Evolutionary conservation across 2,797 vertebrate species (phyloP).

Genomic region (Amazona ochrocephala): DNA sequence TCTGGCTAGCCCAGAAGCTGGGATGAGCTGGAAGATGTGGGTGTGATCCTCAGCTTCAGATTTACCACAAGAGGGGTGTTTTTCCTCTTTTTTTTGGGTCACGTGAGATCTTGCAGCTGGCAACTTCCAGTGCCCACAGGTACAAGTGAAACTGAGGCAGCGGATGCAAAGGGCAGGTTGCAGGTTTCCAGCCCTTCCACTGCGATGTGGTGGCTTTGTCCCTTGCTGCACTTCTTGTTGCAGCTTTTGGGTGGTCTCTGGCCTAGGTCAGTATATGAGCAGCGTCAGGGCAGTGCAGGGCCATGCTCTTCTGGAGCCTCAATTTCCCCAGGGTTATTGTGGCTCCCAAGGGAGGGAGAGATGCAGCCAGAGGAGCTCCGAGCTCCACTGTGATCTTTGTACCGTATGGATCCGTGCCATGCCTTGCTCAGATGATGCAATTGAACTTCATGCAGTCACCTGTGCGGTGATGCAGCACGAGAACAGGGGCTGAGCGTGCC

Average conservation of each 20-base stretch:
- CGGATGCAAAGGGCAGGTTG: not conserved
- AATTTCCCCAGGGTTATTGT: not conserved
- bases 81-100: not conserved
- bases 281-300: not conserved
- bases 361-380: not conserved
- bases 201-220: accelerated
- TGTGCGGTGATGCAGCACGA: accelerated
- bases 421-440: accelerated
- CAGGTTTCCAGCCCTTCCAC: not conserved
- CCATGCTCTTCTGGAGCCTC: not conserved
- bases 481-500: not conserved
- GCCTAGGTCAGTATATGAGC: accelerated
- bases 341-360: not conserved
- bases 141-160: not conserved
- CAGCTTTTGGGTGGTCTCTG: not conserved
- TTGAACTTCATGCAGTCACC: not conserved
- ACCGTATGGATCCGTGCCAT: not conserved
- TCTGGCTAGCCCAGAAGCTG: not conserved
- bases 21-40: not conserved
- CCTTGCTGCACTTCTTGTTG: accelerated
- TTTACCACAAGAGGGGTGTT: not conserved
- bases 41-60: not conserved
- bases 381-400: not conserved
- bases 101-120: accelerated
- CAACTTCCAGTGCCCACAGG: not conserved